These are phyloP conservation scores for Arremon aurantiirostris DNA, from an alignment of 2,797 vertebrate species.

Conservation along the genomic window DNA sequence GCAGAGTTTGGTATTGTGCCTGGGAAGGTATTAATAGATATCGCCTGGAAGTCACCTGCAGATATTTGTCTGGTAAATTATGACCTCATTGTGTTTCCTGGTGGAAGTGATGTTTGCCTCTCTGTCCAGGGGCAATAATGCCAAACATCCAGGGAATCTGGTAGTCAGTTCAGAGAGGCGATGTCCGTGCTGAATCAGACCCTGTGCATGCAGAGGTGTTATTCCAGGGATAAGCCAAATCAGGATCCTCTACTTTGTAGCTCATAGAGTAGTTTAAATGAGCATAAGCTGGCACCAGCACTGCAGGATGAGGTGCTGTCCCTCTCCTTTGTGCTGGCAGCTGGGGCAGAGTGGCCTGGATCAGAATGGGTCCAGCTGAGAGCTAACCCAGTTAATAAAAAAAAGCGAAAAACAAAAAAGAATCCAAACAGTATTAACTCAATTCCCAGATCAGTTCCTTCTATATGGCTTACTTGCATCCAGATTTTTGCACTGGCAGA, in stretches of 20 bases:
- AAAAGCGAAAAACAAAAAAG: neutral
- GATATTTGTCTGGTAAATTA: neutral
- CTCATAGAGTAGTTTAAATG: neutral
- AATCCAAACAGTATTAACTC: neutral
- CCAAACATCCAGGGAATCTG: neutral
- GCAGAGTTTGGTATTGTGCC: neutral
- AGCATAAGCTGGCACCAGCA: neutral
- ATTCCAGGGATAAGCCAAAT: neutral
- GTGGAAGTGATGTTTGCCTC: neutral
- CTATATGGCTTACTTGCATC: neutral
- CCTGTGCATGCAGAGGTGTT: neutral
- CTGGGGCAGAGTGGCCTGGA: neutral
- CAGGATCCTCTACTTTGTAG: neutral
- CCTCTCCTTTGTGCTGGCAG: neutral
- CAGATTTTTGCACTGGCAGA: neutral
- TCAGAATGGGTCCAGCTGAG: neutral
- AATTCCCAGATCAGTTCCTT: neutral
- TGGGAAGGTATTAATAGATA: neutral
- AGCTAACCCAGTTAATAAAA: conserved; percentile 7
- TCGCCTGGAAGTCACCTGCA: neutral
- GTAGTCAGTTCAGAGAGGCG: fast-evolving
- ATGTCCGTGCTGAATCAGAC: neutral
- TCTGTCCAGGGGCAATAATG: neutral
- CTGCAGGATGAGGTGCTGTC: neutral
- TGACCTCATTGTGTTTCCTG: neutral